Base-by-base conservation (phyloP, 1,140 invertebrate species). In the Lasaia peninsularis region DNA sequence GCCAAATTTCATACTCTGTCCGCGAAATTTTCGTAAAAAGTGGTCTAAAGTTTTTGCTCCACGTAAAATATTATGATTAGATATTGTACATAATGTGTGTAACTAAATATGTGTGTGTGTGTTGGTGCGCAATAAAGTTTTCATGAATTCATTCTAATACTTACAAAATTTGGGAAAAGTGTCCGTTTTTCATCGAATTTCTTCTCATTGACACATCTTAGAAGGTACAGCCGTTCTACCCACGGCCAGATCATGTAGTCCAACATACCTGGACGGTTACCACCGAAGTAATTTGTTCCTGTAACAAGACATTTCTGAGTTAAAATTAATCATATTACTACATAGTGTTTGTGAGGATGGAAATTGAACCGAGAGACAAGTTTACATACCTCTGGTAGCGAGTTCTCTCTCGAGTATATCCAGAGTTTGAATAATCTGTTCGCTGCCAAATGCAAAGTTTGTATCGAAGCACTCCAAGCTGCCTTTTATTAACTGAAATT, bases 211-310 rank as follows among this genome's bases (percentile, higher is more conserved):
- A 88, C 65, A 20, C 78, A 84, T 11, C 85, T 62, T 4, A 88
- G 64, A 0, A 88, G 73, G 51, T 86, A 86, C 20, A 91, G 71
- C 62, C 94, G 82, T 72, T 96, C 94, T 56, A 93, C 92, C 94
- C 94, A 96, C 14, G 95, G 94, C 94, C 94, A 96, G 60, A 95
- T 93, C 94, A 95, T 95, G 58, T 94, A 93, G 75, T 96, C 95
- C 35, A 95, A 75, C 93, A 95, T 94, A 0, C 93, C 93, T 2
- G 94, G 93, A 28, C 90, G 80, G 21, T 80, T 72, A 34, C 94
- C 94, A 56, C 91, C 90, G 75, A 93, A 94, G 70, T 92, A 95
- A 28, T 76, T 75, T 10, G 77, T 84, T 14, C 76, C 81, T 87
- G 65, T 1, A 63, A 56, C 14, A 8, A 21, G 16, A 52, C 8